These are phyloP conservation scores for Nomada flava DNA, from an alignment of 2,888 invertebrate species.

Conservation along the genomic window DNA sequence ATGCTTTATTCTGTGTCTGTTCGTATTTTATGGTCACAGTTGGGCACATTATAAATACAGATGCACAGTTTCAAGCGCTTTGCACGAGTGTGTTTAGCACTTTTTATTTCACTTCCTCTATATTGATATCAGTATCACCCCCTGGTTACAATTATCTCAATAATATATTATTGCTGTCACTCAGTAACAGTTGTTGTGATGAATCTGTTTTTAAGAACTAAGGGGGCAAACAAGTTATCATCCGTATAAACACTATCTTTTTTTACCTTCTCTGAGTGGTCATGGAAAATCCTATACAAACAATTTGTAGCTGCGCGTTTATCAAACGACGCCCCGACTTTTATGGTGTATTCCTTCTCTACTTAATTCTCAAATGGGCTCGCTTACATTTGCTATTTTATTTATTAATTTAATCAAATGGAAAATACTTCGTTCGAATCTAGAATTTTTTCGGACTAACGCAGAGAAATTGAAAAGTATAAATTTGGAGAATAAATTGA, in stretches of 20 bases:
- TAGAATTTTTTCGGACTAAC: background rate
- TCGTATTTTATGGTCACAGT: background rate
- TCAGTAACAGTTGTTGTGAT: conserved; percentile 69
- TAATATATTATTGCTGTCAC: conserved; percentile 77
- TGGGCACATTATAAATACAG: conserved; percentile 2
- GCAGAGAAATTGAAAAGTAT: background rate
- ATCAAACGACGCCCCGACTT: background rate
- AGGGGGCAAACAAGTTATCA: conserved; percentile 77
- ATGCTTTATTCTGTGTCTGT: background rate
- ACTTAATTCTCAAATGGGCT: background rate
- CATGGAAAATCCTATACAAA: conserved; percentile 56
- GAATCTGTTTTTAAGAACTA: conserved; percentile 70
- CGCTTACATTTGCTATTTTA: background rate
- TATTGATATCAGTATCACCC: conserved; percentile 78
- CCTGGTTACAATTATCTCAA: conserved; percentile 80
- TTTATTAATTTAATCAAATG: background rate
- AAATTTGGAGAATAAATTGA: background rate
- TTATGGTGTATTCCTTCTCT: background rate
- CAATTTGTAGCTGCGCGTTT: conserved; percentile 6
- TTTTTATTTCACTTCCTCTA: conserved; percentile 58
- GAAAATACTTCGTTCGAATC: background rate
- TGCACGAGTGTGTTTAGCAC: conserved; percentile 42
- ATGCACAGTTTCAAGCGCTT: conserved; percentile 18
- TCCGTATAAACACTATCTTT: conserved; percentile 62
- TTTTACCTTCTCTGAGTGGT: conserved; percentile 41